Evolutionary conservation across 2,797 vertebrate species (phyloP).

Genomic region (Heteromormyrus szaboi): DNA sequence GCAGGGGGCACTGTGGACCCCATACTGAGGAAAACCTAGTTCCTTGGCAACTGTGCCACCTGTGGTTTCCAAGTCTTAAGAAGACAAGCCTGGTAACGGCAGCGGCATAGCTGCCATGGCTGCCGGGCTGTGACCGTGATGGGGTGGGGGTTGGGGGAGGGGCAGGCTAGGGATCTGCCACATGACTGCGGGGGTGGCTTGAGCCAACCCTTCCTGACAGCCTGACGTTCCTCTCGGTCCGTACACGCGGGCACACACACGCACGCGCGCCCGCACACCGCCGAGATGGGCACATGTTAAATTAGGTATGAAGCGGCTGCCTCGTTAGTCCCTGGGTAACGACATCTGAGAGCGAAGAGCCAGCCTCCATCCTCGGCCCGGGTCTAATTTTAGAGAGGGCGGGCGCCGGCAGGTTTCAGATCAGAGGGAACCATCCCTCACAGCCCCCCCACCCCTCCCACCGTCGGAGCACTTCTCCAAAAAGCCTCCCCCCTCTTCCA

Average conservation of each 20-base stretch:
- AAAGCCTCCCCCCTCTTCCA: neutral
- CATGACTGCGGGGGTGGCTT: neutral
- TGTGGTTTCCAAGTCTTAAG: neutral
- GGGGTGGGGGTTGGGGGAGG: neutral
- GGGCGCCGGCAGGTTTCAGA: conserved; percentile 1
- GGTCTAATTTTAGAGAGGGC: conserved; percentile 11
- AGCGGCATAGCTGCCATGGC: neutral
- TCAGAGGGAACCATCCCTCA: neutral
- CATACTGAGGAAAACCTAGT: neutral
- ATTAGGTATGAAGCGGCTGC: conserved; percentile 11
- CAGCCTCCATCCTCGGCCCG: neutral
- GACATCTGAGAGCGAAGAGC: neutral
- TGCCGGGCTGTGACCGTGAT: neutral
- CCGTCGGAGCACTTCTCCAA: neutral
- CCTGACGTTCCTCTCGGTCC: neutral
- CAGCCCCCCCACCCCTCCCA: neutral
- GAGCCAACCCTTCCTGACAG: neutral
- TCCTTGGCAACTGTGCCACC: conserved; percentile 1
- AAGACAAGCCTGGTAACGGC: neutral
- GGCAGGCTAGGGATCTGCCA: neutral
- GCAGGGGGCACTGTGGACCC: neutral
- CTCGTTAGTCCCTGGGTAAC: neutral
- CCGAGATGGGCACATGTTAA: neutral
- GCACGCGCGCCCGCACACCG: neutral
- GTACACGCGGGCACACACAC: neutral